A percentile compares a stretch with the other conserved stretches of the same genome.
Evolutionary conservation across 2,888 invertebrate species (phyloP).

Genomic region (Pseudococcus viburni): DNA sequence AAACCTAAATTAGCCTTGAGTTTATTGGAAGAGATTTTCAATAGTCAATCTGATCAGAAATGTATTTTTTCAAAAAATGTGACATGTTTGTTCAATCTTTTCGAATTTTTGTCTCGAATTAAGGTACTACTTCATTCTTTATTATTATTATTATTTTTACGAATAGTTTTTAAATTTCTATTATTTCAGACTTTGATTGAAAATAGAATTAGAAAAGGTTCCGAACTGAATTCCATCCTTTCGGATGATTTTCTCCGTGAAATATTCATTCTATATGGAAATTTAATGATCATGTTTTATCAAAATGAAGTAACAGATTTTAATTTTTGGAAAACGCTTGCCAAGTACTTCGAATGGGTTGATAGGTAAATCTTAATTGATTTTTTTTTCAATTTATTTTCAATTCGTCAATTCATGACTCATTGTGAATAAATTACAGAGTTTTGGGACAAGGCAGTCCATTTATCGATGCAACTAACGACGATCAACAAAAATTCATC

Average conservation of each 20-base stretch:
- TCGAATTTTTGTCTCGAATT: conserved; percentile 36
- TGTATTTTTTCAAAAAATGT: conserved; percentile 48
- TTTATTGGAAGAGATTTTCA: conserved; percentile 46
- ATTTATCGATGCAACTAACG: neutral
- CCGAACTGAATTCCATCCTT: conserved; percentile 1
- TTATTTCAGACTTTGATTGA: conserved; percentile 52
- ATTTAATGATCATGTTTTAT: conserved; percentile 52
- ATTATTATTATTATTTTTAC: neutral
- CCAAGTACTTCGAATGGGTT: conserved; percentile 40
- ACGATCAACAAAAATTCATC: conserved; percentile 8
- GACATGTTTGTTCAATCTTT: neutral
- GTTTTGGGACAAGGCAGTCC: neutral
- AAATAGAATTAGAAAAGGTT: conserved; percentile 45
- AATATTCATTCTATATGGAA: conserved; percentile 35
- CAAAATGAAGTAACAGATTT: conserved; percentile 53
- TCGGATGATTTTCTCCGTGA: conserved; percentile 41
- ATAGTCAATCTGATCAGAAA: conserved; percentile 52
- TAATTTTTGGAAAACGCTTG: conserved; percentile 57
- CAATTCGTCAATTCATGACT: neutral
- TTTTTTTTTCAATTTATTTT: neutral
- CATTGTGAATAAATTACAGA: neutral
- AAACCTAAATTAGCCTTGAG: conserved; percentile 51
- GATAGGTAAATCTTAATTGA: conserved; percentile 10
- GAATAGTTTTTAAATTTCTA: neutral
- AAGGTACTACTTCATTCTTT: conserved; percentile 45